Percentiles rank a stretch among this genome's conserved stretches.
These are phyloP conservation scores for Hyposmocoma kahamanoa DNA, from an alignment of 1,140 invertebrate species.

Conservation along the genomic window DNA sequence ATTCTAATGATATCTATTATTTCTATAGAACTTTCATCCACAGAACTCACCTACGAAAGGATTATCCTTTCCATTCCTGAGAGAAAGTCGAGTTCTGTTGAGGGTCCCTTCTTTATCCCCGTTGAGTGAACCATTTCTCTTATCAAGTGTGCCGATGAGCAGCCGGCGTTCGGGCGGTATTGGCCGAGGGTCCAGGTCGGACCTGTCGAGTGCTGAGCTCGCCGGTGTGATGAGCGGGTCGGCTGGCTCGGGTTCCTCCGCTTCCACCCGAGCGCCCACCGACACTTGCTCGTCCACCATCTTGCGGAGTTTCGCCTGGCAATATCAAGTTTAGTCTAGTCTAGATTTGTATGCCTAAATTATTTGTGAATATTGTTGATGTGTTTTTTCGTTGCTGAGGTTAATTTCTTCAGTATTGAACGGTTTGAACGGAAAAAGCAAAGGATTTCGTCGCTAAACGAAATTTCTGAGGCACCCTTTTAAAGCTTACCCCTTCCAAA, in stretches of 20 bases:
- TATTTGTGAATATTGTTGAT: too few relatives aligned
- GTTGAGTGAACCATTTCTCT: conserved; percentile 53
- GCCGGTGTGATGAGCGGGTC: conserved; percentile 72
- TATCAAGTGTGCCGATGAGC: conserved; percentile 63
- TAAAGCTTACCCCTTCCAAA: too few relatives aligned
- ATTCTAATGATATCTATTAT: too few relatives aligned
- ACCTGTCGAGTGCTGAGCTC: conserved; percentile 46
- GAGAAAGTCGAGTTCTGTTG: conserved; percentile 53
- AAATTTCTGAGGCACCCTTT: too few relatives aligned
- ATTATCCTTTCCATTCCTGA: conserved; percentile 66
- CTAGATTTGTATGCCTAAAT: too few relatives aligned
- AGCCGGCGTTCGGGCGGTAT: conserved; percentile 56
- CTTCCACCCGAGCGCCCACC: conserved; percentile 56
- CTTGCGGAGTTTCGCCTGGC: conserved; percentile 71
- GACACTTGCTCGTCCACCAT: conserved; percentile 73
- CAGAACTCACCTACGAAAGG: conserved; percentile 60
- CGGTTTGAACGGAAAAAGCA: too few relatives aligned
- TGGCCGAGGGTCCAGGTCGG: conserved; percentile 46
- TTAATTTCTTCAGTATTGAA: too few relatives aligned
- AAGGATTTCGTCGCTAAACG: too few relatives aligned
- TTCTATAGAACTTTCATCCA: too few relatives aligned
- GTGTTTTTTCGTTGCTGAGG: too few relatives aligned
- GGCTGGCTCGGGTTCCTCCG: conserved; percentile 65
- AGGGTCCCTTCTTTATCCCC: conserved; percentile 55
- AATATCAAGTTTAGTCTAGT: not conserved